These are phyloP conservation scores for Siniperca obscura DNA, from an alignment of 2,797 vertebrate genomes.

Conservation along the genomic window DNA sequence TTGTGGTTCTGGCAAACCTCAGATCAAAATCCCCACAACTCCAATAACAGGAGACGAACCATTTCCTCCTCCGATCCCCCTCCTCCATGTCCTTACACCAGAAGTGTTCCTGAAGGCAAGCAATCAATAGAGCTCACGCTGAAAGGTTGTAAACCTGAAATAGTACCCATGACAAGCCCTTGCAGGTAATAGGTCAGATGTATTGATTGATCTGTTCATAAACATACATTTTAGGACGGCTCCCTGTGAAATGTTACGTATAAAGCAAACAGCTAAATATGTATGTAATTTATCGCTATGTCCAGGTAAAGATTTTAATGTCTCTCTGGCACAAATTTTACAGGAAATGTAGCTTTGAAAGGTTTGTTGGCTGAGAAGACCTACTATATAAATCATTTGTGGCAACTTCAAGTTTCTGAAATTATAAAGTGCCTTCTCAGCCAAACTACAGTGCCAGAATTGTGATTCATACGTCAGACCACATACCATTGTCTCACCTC, in stretches of 20 bases:
- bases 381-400: slow-evolving; percentile 49
- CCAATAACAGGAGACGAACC: slow-evolving; percentile 59
- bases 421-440: slow-evolving; percentile 55
- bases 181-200: slow-evolving; percentile 80
- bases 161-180: slow-evolving; percentile 80
- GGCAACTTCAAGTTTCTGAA: slow-evolving; percentile 51
- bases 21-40: slow-evolving; percentile 58
- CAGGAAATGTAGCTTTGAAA: slow-evolving; percentile 49
- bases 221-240: slow-evolving; percentile 72
- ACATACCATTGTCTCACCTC: slow-evolving; percentile 49
- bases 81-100: slow-evolving; percentile 63
- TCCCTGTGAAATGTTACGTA: slow-evolving; percentile 59
- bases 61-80: slow-evolving; percentile 27
- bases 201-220: slow-evolving; percentile 82
- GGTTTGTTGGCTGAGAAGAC: slow-evolving; percentile 47
- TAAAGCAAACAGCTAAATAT: slow-evolving; percentile 48
- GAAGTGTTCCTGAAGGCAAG: slow-evolving; percentile 75
- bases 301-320: slow-evolving; percentile 49
- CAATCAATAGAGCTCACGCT: slow-evolving; percentile 79
- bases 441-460: slow-evolving; percentile 34
- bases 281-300: slow-evolving; percentile 48
- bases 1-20: slow-evolving; percentile 44
- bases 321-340: slow-evolving; percentile 46
- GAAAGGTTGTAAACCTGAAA: slow-evolving; percentile 82
- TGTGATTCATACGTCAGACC: slow-evolving; percentile 49